A percentile compares a stretch with the other conserved stretches of the same genome.
These are phyloP conservation scores for Catharus fuscescens DNA, from an alignment of 2,113 vertebrate genomes.

Conservation along the genomic window DNA sequence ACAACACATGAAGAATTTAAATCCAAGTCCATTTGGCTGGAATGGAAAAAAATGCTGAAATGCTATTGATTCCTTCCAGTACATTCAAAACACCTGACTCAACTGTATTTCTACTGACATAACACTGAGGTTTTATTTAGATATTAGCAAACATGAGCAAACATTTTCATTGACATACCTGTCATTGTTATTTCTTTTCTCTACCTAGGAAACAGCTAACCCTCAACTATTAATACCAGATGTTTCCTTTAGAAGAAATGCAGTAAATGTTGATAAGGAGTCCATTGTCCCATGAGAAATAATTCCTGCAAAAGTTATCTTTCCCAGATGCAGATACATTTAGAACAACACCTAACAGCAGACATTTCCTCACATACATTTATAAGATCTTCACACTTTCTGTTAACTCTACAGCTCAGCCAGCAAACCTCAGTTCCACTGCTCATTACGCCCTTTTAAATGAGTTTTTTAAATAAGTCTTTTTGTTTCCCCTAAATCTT, in stretches of 20 bases:
- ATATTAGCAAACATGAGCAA: conserved; percentile 53
- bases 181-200: neutral
- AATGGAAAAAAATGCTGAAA: conserved; percentile 72
- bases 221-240: neutral
- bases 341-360: conserved; percentile 35
- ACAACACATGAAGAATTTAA: conserved; percentile 57
- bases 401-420: conserved; percentile 29
- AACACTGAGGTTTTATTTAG: conserved; percentile 73
- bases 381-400: conserved; percentile 42
- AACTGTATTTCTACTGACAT: conserved; percentile 74
- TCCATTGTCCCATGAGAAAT: conserved; percentile 56
- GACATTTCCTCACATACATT: conserved; percentile 20
- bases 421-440: neutral
- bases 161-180: neutral
- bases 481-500: neutral
- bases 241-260: neutral
- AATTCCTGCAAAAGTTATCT: conserved; percentile 54
- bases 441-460: neutral
- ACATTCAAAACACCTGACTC: conserved; percentile 76
- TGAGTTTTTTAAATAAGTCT: neutral
- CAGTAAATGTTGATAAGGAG: neutral
- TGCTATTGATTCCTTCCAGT: conserved; percentile 73
- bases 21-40: conserved; percentile 70
- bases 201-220: conserved; percentile 37
- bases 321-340: conserved; percentile 52